Evolutionary conservation across 2,888 invertebrate genomes (phyloP).

Genomic region (Lithodes maja): DNA sequence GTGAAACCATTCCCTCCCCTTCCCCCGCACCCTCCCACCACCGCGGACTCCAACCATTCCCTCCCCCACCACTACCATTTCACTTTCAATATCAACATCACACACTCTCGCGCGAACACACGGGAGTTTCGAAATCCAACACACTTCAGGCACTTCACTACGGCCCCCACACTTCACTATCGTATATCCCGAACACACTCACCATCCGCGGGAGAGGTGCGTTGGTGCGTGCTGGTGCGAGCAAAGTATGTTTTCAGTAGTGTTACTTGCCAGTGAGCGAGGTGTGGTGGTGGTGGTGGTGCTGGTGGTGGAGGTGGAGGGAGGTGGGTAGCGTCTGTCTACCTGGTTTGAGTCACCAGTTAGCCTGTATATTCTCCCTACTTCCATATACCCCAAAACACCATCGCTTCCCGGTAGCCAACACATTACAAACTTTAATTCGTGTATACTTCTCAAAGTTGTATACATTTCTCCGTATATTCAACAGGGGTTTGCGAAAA

Average conservation of each 20-base stretch:
- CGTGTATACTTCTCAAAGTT: too few relatives aligned
- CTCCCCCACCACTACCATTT: neutral
- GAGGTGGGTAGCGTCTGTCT: conserved; percentile 19
- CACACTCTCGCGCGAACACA: neutral
- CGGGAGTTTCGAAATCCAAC: too few relatives aligned
- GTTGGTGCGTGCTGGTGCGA: neutral
- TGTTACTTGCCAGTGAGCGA: neutral
- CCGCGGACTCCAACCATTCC: neutral
- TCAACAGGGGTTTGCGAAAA: too few relatives aligned
- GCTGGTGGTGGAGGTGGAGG: neutral
- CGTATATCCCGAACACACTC: neutral
- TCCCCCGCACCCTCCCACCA: neutral
- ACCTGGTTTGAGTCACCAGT: neutral
- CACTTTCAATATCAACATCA: neutral
- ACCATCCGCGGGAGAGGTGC: neutral
- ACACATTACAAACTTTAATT: too few relatives aligned
- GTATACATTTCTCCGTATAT: too few relatives aligned
- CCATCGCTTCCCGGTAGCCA: neutral
- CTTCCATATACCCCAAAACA: neutral
- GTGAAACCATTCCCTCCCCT: neutral
- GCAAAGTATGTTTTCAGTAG: conserved; percentile 11
- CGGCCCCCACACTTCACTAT: too few relatives aligned
- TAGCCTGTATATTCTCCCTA: neutral
- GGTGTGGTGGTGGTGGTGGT: neutral
- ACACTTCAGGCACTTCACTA: too few relatives aligned